Base-by-base conservation (phyloP, 2,797 vertebrate species). In the Ambastaia sidthimunki region DNA sequence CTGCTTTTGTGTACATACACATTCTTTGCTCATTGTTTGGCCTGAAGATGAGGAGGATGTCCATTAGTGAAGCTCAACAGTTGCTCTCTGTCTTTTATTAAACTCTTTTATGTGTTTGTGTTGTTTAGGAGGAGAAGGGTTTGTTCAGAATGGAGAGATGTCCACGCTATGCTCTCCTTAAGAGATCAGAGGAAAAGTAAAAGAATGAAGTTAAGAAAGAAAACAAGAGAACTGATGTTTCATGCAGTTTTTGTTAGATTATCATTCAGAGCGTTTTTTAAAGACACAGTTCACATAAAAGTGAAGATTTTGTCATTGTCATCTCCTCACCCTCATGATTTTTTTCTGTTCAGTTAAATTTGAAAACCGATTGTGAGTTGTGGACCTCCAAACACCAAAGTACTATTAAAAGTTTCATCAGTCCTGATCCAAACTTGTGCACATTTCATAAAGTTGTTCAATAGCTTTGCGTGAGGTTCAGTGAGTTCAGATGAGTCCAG, bases 21-120 rank as follows among this genome's bases (percentile, higher is more conserved):
- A 91, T 91, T 92, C 90, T 86, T 59, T 19, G 57, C 86, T 87
- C 90, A 91, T 92, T 94, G 91, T 92, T 89, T 74, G 71, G 86
- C 78, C 69, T 68, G 79, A 88, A 83, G 85, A 86, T 83, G 86
- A 65, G 44, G 25, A 67, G 70, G 57, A 69, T 41, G 71, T 72
- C 62, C 79, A 83, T 83, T 85, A 80, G 62, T 73, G 78, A 75
- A 74, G 55, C 74, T 31, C 68, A 78, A 70, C 47, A 44, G 77
- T 81, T 71, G 74, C 76, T 65, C 31, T 79, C 55, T 79, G 47
- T 68, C 76, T 59, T 52, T 66, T 69, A 28, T 67, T 34, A 41
- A 1, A 47, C 9, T 65, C 77, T 82, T 82, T 84, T 69, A 78
- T 75, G 44, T 68, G 59, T 6, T 15, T 21, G 31, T 73, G 77